Evolutionary conservation across 2,888 invertebrate genomes (phyloP), one percentile per base, ranked within the genome.

Genomic region (Mycalesis mineus): DNA sequence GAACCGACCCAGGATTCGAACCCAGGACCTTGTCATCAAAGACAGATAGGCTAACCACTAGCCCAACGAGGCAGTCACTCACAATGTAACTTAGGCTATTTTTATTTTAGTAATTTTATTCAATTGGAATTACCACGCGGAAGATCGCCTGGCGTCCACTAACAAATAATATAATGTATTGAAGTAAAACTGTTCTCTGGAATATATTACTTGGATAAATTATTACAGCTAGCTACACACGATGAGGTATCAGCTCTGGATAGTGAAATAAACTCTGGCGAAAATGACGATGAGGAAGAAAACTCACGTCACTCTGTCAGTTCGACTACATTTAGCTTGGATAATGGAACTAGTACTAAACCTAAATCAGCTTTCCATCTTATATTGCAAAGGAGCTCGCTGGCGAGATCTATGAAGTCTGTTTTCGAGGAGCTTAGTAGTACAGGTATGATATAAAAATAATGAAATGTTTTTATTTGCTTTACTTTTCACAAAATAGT

Each of bases 321-420:
- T 60, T 88, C 87, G 0, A 75, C 80, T 0, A 84, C 83, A 1
- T 74, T 76, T 48, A 75, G 78, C 44, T 59, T 66, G 17, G 84
- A 84, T 8, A 75, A 73, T 62, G 69, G 68, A 1, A 57, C 61
- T 0, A 80, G 81, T 9, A 49, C 63, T 3, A 64, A 71, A 2
- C 85, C 88, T 0, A 87, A 86, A 68, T 94, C 94, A 0, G 95
- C 96, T 0, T 97, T 96, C 73, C 94, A 95, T 72, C 88, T 94
- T 11, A 97, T 97, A 69, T 85, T 97, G 41, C 93, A 95, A 70
- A 92, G 94, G 63, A 96, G 97, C 74, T 93, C 93, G 4, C 84
- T 98, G 48, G 98, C 98, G 0, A 92, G 93, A 68, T 95, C 97
- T 65, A 91, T 98, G 69, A 96, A 96, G 76, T 91, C 92, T 58